Base-by-base conservation (phyloP, 2,888 invertebrate species). In the Cactoblastis cactorum region DNA sequence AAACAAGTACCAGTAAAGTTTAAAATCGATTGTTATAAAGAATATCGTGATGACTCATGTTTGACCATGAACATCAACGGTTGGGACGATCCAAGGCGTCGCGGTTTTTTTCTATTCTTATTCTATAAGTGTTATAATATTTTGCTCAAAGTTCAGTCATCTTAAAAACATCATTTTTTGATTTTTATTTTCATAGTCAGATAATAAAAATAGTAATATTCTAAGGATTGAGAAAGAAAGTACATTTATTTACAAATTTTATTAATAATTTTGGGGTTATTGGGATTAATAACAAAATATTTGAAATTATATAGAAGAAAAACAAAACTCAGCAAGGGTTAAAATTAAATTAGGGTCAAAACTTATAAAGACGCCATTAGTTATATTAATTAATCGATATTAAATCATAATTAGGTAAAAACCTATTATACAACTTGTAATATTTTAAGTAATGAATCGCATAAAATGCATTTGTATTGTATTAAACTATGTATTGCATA, bases 11-110 rank as follows among this genome's bases (percentile, higher is more conserved):
- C 8, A 12, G 14, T 32, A 17, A 12, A 34, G 17, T 15, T 46
- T 19, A 19, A 34, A 19, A 14, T 46, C n/a, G 45, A 14, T 8
- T 34, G n/a, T 35, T 9, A 45, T 5, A 33, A 11, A 28, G 12
- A 18, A 53, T 49, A 47, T 46, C 47, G 39, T 24, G 56, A 59
- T 68, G 66, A 68, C 49, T 64, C 66, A 68, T 53, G 47, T 53
- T 15, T 52, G 58, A 51, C 55, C 57, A 53, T 57, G 62, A 62
- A 59, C 54, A 54, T 54, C 54, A 57, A 58, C 61, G 58, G 64
- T 64, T 63, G 62, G 59, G 62, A 37, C 37, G 8, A 57, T 60
- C 58, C 64, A 58, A 61, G 49, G 41, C 52, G 51, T 50, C 18
- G 45, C 39, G 39, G 33, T 50, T 56, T 62, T 56, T 57, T 56